A percentile compares a stretch with the other conserved stretches of the same genome.
These are phyloP conservation scores for Falco naumanni DNA, from an alignment of 2,797 vertebrate genomes.

Conservation along the genomic window DNA sequence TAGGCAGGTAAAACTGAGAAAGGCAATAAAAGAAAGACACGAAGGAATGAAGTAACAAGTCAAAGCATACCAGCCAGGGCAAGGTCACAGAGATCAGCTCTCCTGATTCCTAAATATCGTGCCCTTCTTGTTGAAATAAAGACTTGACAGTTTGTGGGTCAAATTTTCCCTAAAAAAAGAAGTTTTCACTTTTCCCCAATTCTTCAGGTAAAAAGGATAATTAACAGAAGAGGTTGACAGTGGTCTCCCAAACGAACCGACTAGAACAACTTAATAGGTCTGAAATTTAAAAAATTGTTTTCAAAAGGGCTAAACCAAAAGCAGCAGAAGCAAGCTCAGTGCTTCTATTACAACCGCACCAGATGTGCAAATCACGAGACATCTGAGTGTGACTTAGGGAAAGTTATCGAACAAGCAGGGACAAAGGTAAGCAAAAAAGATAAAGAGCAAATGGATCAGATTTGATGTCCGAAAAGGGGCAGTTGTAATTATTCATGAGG, in stretches of 20 bases:
- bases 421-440: neutral
- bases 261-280: neutral
- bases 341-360: neutral
- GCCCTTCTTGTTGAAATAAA: neutral
- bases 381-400: accelerated
- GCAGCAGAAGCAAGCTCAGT: neutral
- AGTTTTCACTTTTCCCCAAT: neutral
- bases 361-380: neutral
- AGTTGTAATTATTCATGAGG: neutral
- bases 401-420: neutral
- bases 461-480: neutral
- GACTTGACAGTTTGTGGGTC: neutral
- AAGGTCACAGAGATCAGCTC: neutral
- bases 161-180: neutral
- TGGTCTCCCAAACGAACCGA: accelerated
- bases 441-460: neutral
- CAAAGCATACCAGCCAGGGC: neutral
- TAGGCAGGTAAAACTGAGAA: neutral
- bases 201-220: neutral
- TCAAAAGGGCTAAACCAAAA: neutral
- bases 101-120: neutral
- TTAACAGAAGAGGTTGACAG: neutral
- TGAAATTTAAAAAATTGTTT: neutral
- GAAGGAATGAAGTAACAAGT: accelerated
- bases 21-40: neutral